Evolutionary conservation across 2,797 vertebrate species (phyloP).

Genomic region (Pipistrellus pipistrellus): DNA sequence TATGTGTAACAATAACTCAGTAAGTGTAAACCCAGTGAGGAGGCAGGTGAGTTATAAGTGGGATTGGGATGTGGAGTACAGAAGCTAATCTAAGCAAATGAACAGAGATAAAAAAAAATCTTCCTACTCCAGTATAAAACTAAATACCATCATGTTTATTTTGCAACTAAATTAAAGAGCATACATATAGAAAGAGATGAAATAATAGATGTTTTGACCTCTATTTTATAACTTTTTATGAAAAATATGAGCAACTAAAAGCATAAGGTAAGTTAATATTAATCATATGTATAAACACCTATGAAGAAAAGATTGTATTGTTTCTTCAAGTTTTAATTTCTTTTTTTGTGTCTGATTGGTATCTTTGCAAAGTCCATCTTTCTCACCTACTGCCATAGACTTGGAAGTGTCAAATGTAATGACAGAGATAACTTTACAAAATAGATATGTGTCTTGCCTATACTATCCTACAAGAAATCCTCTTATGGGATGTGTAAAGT

Average conservation of each 20-base stretch:
- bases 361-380: not conserved
- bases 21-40: not conserved
- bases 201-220: not conserved
- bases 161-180: not conserved
- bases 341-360: not conserved
- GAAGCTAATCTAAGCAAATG: not conserved
- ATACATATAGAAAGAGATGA: not conserved
- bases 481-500: not conserved
- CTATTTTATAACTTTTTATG: not conserved
- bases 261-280: not conserved
- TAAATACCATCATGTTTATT: not conserved
- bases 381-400: not conserved
- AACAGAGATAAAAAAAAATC: not conserved
- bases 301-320: not conserved
- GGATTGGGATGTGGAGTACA: not conserved
- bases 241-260: not conserved
- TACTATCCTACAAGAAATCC: not conserved
- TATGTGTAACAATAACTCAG: not conserved
- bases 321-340: not conserved
- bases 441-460: not conserved
- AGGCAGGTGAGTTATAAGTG: not conserved
- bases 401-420: conserved; percentile 57
- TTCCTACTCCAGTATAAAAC: not conserved
- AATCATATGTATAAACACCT: not conserved
- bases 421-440: conserved; percentile 23